Percentiles rank a stretch among this genome's conserved stretches.
phyloP scores from a whole-genome alignment of 2,113 vertebrate species.

The Sylvia atricapilla region DNA sequence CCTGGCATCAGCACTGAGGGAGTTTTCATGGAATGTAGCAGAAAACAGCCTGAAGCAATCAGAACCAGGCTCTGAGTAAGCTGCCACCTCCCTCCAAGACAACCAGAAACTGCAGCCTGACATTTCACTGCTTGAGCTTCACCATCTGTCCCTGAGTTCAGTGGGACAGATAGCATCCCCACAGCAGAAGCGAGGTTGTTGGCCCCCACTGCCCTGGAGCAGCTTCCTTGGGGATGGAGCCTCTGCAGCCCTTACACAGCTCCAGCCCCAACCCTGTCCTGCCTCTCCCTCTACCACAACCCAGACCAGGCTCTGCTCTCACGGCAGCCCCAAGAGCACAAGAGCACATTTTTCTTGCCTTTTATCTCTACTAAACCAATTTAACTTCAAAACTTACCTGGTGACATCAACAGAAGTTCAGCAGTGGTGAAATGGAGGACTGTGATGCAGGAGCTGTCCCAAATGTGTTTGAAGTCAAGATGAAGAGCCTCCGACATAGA shows the following conservation, averaged over 20 bases:
- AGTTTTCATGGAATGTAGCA: background rate
- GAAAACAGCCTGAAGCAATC: background rate
- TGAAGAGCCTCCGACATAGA: background rate
- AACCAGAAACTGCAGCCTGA: background rate
- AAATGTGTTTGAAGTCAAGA: background rate
- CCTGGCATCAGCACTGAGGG: background rate
- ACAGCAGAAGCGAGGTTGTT: accelerated
- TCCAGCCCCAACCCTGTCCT: background rate
- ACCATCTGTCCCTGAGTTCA: background rate
- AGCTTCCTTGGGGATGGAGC: background rate
- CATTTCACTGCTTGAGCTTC: accelerated
- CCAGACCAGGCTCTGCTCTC: background rate
- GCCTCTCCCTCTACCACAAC: background rate
- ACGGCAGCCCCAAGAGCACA: background rate
- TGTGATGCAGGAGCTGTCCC: background rate
- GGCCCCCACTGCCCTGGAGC: background rate
- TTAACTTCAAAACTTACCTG: background rate
- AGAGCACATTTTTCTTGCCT: background rate
- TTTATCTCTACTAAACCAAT: background rate
- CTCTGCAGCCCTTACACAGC: background rate
- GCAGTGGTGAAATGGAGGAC: background rate
- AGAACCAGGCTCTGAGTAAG: background rate
- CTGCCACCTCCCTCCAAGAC: background rate
- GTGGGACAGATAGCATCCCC: background rate
- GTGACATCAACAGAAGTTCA: background rate